Conservation (phyloP, 2,113 vertebrate species). For the Rhinolophus sinicus region DNA sequence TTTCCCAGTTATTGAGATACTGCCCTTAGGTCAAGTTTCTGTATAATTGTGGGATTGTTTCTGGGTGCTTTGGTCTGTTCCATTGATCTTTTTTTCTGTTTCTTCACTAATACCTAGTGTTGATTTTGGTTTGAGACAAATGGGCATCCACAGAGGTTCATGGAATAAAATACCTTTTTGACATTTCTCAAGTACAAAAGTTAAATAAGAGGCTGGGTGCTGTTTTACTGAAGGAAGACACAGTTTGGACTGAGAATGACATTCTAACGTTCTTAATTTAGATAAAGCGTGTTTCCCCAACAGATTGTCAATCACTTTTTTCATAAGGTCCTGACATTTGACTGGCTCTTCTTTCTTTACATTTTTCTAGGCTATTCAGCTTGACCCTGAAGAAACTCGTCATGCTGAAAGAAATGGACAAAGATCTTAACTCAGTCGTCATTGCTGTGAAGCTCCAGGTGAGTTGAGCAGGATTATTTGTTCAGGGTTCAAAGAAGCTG, state of each 20-base stretch:
- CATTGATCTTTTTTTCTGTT: neutral
- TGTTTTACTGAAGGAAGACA: neutral
- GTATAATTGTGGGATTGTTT: neutral
- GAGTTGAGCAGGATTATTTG: neutral
- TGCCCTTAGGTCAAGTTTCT: neutral
- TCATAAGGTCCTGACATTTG: neutral
- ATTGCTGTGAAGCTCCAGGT: conserved; percentile 96
- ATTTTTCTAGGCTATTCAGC: conserved; percentile 90
- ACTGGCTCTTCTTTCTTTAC: conserved; percentile 9
- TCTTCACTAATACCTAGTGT: neutral
- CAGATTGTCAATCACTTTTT: neutral
- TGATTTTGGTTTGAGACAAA: neutral
- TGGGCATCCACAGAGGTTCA: neutral
- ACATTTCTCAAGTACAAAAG: neutral
- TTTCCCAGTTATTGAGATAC: neutral
- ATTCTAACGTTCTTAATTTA: neutral
- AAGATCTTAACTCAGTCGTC: conserved; percentile 94
- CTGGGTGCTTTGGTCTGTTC: neutral
- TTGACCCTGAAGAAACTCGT: conserved; percentile 93
- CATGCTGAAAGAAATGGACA: conserved; percentile 91
- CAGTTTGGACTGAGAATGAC: neutral
- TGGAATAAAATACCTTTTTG: neutral
- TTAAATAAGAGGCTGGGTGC: neutral
- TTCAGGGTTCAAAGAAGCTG: neutral
- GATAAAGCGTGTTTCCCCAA: neutral